Conservation (phyloP, 2,797 vertebrate genomes). For the Spinus pinus region DNA sequence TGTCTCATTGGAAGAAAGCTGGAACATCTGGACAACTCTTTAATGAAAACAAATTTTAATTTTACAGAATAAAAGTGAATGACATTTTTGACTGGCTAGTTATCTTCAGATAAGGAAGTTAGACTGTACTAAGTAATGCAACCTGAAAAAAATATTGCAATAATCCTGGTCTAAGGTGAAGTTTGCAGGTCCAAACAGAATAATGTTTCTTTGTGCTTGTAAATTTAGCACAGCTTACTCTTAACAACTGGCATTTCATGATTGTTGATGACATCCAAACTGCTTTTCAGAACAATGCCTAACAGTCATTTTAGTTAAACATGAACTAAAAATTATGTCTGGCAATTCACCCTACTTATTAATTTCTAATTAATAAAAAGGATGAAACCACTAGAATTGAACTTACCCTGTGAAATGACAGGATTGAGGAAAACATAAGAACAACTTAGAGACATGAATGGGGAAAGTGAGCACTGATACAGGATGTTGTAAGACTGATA, state of each 20-base stretch:
- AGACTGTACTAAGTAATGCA: background rate
- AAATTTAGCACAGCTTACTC: background rate
- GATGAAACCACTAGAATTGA: background rate
- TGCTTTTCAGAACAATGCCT: background rate
- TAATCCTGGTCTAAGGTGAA: background rate
- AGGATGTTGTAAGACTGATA: background rate
- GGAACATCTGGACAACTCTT: background rate
- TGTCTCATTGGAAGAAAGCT: background rate
- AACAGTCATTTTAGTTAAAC: background rate
- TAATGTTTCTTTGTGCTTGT: background rate
- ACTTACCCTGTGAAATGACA: background rate
- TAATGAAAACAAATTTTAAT: background rate
- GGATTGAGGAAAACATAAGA: background rate
- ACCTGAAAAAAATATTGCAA: background rate
- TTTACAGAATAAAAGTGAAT: background rate
- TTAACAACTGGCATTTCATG: background rate
- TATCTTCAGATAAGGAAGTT: background rate
- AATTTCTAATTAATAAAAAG: slow-evolving; percentile 10
- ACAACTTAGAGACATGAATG: background rate
- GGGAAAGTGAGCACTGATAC: background rate
- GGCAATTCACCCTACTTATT: background rate
- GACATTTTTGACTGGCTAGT: background rate
- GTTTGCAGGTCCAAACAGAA: background rate
- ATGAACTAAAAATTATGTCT: background rate
- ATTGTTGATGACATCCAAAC: background rate